phyloP scores from a whole-genome alignment of 2,797 vertebrate genomes.

The Microctenopoma steveboyesi region DNA sequence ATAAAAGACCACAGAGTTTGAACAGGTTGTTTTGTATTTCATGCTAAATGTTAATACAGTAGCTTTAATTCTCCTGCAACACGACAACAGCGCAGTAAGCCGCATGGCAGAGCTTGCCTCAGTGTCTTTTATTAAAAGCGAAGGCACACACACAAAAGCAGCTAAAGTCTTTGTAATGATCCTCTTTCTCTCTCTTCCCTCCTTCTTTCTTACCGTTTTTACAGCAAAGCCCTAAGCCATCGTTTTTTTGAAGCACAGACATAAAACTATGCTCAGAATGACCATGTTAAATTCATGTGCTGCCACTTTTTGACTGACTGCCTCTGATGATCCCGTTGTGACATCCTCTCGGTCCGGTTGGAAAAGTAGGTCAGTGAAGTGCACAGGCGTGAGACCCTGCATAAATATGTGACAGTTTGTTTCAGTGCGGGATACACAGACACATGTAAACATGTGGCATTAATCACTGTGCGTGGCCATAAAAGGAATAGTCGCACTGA shows the following conservation, averaged over 20 bases:
- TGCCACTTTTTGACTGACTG: conserved; percentile 60
- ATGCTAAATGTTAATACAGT: conserved; percentile 11
- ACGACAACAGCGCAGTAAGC: conserved; percentile 5
- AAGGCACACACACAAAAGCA: conserved; percentile 22
- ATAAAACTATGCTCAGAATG: conserved; percentile 49
- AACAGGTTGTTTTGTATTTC: conserved; percentile 3
- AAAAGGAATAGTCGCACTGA: conserved; percentile 10
- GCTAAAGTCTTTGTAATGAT: conserved; percentile 35
- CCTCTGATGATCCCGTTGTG: conserved; percentile 51
- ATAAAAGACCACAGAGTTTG: conserved; percentile 5
- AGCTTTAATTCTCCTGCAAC: neutral
- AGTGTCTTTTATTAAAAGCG: conserved; percentile 19
- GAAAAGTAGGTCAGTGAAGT: conserved; percentile 32
- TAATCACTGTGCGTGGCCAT: neutral
- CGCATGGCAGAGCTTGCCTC: conserved; percentile 2
- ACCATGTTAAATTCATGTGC: conserved; percentile 59
- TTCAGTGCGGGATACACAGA: conserved; percentile 25
- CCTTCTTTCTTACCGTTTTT: conserved; percentile 32
- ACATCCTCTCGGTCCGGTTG: conserved; percentile 44
- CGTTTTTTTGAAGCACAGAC: conserved; percentile 43
- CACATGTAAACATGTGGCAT: conserved; percentile 38
- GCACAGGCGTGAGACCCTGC: conserved; percentile 24
- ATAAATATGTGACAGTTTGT: conserved; percentile 39
- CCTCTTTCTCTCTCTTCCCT: conserved; percentile 16
- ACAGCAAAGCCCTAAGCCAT: conserved; percentile 48